Base-by-base conservation (phyloP, 1,140 invertebrate species). In the Leucophenga varia region DNA sequence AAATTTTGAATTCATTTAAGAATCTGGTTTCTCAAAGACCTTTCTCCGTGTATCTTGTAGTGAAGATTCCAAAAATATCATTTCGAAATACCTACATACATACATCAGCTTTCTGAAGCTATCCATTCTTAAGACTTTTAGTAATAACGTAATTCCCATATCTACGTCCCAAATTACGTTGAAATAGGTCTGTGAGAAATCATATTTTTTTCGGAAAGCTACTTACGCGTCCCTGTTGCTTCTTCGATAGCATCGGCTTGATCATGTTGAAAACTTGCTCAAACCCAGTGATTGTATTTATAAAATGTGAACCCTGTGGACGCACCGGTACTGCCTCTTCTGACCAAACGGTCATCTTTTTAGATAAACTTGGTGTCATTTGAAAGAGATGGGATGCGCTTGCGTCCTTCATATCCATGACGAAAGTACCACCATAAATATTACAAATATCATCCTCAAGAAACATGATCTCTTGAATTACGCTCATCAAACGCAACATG, bases 251-350 rank as follows among this genome's bases (percentile, higher is more conserved):
- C 65, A 82, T 78, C 2, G 64, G 57, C 49, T 78, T 78, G 7
- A 81, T 63, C 37, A 82, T 61, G 44, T 76, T 74, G 42, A 77
- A 81, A 5, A 80, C 50, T 0, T 75, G 54, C 44, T 81, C 79
- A 49, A 82, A 81, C 2, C 76, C 77, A 0, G 61, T 22, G 3
- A 80, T 76, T 6, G 77, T 77, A 53, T 82, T 78, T n/a, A 82
- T 57, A 38, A 80, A 77, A 47, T 82, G 78, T 25, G 76, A 75
- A 6, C 64, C 65, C 42, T 78, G 79, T 0, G 78, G 52, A 8
- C 81, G 63, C 32, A 82, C 49, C 0, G 81, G 81, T 2, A 80
- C 71, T 8, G 77, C 79, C 43, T 82, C 80, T 59, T 83, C 76
- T 1, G 73, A 69, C 31, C 59, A 76, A 0, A 74, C 67, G 0